Evolutionary conservation across 1,140 invertebrate species (phyloP).

Genomic region (Pachyrhynchus sulphureomaculatus): DNA sequence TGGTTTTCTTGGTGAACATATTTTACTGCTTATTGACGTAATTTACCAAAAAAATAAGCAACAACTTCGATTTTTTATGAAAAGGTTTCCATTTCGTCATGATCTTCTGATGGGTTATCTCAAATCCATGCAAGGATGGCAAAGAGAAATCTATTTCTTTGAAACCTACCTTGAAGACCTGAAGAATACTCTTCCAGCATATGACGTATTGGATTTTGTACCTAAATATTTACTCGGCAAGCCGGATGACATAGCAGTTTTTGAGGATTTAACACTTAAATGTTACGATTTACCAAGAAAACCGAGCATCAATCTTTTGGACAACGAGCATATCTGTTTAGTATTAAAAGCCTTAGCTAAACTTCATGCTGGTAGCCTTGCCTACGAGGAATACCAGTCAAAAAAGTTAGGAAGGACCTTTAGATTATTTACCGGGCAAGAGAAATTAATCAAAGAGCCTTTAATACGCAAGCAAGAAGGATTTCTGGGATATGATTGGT

Average conservation of each 20-base stretch:
- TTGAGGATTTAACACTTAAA: conserved; percentile 53
- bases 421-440: conserved; percentile 51
- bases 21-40: conserved; percentile 38
- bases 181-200: conserved; percentile 3
- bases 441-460: conserved; percentile 53
- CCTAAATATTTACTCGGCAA: conserved; percentile 52
- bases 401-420: conserved; percentile 8
- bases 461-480: conserved; percentile 52
- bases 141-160: conserved; percentile 56
- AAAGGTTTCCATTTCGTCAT: conserved; percentile 52
- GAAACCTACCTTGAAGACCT: conserved; percentile 51
- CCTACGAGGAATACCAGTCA: conserved; percentile 55
- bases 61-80: conserved; percentile 54
- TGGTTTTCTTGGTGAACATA: conserved; percentile 58
- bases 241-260: conserved; percentile 51
- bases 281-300: conserved; percentile 49
- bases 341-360: conserved; percentile 56
- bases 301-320: conserved; percentile 46
- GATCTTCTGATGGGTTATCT: conserved; percentile 51
- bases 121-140: conserved; percentile 54
- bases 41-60: conserved; percentile 14
- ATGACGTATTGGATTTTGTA: conserved; percentile 43
- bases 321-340: conserved; percentile 55
- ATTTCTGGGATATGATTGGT: conserved; percentile 48
- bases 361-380: conserved; percentile 58